Percentiles rank a stretch among this genome's conserved stretches.
phyloP scores from a whole-genome alignment of 2,888 invertebrate genomes.

The Agrotis segetum region DNA sequence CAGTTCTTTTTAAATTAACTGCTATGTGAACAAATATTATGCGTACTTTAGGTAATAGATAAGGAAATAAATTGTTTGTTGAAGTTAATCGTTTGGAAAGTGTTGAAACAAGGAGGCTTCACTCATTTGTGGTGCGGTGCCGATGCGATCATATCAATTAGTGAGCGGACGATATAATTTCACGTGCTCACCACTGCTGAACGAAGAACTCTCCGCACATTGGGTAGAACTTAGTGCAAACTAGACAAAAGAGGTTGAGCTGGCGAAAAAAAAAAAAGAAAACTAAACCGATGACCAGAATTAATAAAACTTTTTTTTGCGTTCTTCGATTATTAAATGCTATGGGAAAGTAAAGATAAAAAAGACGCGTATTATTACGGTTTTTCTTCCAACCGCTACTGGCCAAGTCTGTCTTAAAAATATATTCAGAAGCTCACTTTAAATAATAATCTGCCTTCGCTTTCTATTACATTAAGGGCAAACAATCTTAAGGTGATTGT shows the following conservation, averaged over 20 bases:
- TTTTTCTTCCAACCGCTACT: neutral
- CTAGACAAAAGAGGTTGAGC: slow-evolving; percentile 46
- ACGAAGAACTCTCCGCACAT: slow-evolving; percentile 80
- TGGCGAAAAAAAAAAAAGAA: too few species aligned
- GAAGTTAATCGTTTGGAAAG: slow-evolving; percentile 50
- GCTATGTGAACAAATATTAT: too few species aligned
- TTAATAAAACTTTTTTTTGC: too few species aligned
- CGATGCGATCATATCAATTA: slow-evolving; percentile 65
- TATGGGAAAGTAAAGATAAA: neutral
- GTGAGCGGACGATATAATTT: slow-evolving; percentile 76
- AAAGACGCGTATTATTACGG: neutral
- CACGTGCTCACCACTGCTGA: slow-evolving; percentile 85
- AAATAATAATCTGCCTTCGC: neutral
- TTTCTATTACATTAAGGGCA: slow-evolving; percentile 14
- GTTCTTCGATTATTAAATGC: neutral
- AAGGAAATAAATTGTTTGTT: slow-evolving; percentile 8
- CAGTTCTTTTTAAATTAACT: neutral
- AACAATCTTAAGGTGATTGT: slow-evolving; percentile 1
- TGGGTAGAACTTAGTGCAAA: slow-evolving; percentile 53
- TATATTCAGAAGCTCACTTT: neutral
- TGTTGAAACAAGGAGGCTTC: slow-evolving; percentile 49
- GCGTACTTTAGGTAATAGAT: neutral
- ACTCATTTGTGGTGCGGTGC: slow-evolving; percentile 31
- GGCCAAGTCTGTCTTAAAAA: neutral
- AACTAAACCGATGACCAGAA: too few species aligned